These are phyloP conservation scores for Lasioglossum zephyrum DNA, from an alignment of 2,888 invertebrate genomes.

Conservation along the genomic window DNA sequence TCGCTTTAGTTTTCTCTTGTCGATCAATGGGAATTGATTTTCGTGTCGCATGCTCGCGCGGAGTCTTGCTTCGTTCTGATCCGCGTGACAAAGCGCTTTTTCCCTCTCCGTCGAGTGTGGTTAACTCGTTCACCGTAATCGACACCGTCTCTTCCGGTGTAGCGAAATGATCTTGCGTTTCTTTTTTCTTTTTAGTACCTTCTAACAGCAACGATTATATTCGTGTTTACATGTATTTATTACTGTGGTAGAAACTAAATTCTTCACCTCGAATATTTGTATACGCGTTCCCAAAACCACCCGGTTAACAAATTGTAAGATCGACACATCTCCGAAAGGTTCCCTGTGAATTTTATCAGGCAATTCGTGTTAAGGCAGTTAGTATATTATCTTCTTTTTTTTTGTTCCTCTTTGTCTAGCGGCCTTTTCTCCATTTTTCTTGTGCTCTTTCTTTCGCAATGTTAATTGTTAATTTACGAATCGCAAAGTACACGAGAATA, in stretches of 20 bases:
- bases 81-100: constrained; percentile 20
- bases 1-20: constrained; percentile 13
- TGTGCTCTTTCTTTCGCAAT: background rate
- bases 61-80: constrained; percentile 68
- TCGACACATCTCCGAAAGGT: constrained; percentile 38
- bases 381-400: constrained; percentile 41
- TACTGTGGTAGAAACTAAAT: background rate
- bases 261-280: background rate
- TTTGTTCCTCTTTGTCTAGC: background rate
- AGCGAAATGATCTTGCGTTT: background rate
- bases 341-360: constrained; percentile 46
- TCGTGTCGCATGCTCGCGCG: constrained; percentile 31
- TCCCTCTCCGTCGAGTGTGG: background rate
- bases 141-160: background rate
- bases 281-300: constrained; percentile 4
- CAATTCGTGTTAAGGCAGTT: constrained; percentile 68
- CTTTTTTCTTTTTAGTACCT: constrained; percentile 14
- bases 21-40: constrained; percentile 8
- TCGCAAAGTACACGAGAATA: constrained; percentile 6
- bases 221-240: constrained; percentile 2
- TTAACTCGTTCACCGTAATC: background rate
- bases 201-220: constrained; percentile 9
- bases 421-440: background rate
- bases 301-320: constrained; percentile 31
- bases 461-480: constrained; percentile 28